Evolutionary conservation across 1,140 invertebrate genomes (phyloP), one percentile per base, ranked within the genome.

Genomic region (Drosophila nebulosa): DNA sequence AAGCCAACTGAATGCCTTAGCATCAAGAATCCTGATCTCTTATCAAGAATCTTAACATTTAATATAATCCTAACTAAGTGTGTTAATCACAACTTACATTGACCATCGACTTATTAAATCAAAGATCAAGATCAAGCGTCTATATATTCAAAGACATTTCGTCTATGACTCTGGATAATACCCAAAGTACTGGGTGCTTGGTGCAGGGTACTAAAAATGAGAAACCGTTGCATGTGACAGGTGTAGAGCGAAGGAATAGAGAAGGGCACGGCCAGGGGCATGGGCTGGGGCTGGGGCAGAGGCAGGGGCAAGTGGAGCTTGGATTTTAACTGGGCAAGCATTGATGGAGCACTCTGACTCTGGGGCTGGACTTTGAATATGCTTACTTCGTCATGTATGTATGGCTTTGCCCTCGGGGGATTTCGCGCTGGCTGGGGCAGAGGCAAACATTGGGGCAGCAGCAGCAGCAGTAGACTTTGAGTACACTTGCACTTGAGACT

Each of bases 401-500:
- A 46, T 46, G 16, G 52, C 51, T 26, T 30, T 30, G 52, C 26
- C 52, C 52, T 55, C 52, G 24, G 27, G 52, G 52, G 52, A 55
- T 16, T 55, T 55, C 16, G 36, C 39, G 39, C 39, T 46, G 39
- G 39, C 39, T 21, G 39, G 7, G 39, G 18, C 70, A 18, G 36
- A 67, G 52, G 64, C 71, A 83, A 83, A 83, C 79, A 84, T 64
- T 57, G 75, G 79, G 39, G 39, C 39, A 42, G 39, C 39, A 42
- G 36, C 0, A 39, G 16, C 39, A 46, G 16, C 39, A 46, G 79
- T 69, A 79, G 79, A 79, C 79, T 79, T 74, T 84, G 58, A 83
- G 79, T 68, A 84, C 69, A 81, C 79, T 81, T 83, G 75, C 69
- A 85, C 80, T 76, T 79, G 70, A 79, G 67, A 83, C 76, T 73